phyloP scores from a whole-genome alignment of 2,797 vertebrate species.

The Mareca strepera region DNA sequence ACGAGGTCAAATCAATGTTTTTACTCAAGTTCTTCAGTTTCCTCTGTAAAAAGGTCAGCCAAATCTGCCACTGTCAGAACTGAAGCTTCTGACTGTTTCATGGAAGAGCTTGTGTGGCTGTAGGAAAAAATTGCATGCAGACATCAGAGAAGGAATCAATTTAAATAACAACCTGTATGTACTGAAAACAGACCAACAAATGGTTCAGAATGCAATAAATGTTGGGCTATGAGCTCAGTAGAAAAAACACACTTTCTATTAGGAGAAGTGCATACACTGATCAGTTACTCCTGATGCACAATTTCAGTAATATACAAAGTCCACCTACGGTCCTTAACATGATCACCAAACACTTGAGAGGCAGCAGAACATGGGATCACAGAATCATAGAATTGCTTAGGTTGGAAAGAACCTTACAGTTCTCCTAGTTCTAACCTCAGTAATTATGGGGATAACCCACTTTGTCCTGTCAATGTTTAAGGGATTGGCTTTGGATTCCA shows the following conservation, averaged over 20 bases:
- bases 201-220: neutral
- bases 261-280: neutral
- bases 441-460: neutral
- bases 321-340: neutral
- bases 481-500: neutral
- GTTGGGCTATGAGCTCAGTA: neutral
- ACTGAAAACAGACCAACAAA: neutral
- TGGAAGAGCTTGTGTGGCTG: constrained; percentile 90
- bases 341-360: neutral
- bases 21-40: constrained; percentile 85
- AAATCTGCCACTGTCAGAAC: constrained; percentile 95
- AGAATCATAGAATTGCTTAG: too few species aligned
- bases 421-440: too few species aligned
- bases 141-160: neutral
- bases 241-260: neutral
- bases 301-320: neutral
- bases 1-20: neutral
- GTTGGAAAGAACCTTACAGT: too few species aligned
- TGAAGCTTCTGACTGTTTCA: constrained; percentile 94
- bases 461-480: neutral
- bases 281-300: neutral
- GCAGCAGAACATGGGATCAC: neutral
- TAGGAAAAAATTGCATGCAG: neutral
- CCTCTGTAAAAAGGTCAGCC: constrained; percentile 95
- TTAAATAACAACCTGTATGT: neutral